Percentiles rank a stretch among this genome's conserved stretches.
These are phyloP conservation scores for Larimichthys crocea DNA, from an alignment of 2,113 vertebrate species.

Conservation along the genomic window DNA sequence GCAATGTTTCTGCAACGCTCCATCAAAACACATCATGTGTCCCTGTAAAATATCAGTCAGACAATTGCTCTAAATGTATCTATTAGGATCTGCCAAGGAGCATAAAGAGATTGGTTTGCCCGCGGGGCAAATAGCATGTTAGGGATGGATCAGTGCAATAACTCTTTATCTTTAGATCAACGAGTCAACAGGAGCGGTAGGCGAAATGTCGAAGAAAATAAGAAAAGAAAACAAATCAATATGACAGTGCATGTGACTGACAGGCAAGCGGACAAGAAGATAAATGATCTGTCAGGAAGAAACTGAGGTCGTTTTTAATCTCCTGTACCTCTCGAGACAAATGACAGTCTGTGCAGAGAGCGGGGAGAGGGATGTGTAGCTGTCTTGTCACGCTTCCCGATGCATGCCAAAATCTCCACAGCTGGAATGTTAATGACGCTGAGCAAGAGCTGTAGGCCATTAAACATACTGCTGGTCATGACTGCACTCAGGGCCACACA, in stretches of 20 bases:
- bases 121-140: slow-evolving; percentile 69
- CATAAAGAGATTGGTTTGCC: slow-evolving; percentile 61
- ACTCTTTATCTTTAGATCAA: slow-evolving; percentile 45
- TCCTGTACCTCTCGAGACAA: slow-evolving; percentile 10
- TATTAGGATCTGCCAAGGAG: slow-evolving; percentile 61
- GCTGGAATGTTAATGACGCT: slow-evolving; percentile 83
- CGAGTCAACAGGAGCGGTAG: slow-evolving; percentile 36
- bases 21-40: slow-evolving; percentile 63
- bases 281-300: slow-evolving; percentile 24
- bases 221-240: slow-evolving; percentile 32
- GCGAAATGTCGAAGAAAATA: neutral
- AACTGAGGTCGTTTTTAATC: slow-evolving; percentile 14
- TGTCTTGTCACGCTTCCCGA: slow-evolving; percentile 78
- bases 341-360: slow-evolving; percentile 34
- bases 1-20: slow-evolving; percentile 42
- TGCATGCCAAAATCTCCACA: slow-evolving; percentile 71
- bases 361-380: slow-evolving; percentile 52
- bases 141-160: slow-evolving; percentile 65
- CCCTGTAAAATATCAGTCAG: slow-evolving; percentile 34
- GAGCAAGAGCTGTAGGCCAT: slow-evolving; percentile 68
- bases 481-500: slow-evolving; percentile 42
- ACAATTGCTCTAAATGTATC: slow-evolving; percentile 72
- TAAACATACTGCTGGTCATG: slow-evolving; percentile 25
- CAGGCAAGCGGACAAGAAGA: slow-evolving; percentile 30
- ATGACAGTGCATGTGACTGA: slow-evolving; percentile 20